phyloP scores from a whole-genome alignment of 2,888 invertebrate species.

The Nudaria mundana region DNA sequence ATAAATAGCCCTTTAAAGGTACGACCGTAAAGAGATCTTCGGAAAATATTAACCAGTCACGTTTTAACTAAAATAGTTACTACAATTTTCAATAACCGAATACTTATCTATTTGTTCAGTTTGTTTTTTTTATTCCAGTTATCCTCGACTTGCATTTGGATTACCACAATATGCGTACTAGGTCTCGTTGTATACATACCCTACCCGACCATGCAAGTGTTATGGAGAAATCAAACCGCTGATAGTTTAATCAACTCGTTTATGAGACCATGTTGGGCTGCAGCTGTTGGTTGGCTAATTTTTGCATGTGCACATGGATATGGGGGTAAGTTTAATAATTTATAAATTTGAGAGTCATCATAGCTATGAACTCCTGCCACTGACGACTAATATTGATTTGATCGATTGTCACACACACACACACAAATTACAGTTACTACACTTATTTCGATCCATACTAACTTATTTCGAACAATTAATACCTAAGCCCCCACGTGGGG shows the following conservation, averaged over 20 bases:
- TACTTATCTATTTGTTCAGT: no score
- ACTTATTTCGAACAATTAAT: no score
- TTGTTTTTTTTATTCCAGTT: conserved; percentile 28
- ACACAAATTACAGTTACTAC: no score
- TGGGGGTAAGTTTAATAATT: conserved; percentile 30
- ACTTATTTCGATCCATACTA: no score
- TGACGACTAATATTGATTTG: no score
- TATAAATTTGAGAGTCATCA: not conserved
- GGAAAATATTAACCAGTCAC: no score
- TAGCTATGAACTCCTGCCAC: not conserved
- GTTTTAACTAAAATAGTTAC: no score
- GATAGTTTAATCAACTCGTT: conserved; percentile 59
- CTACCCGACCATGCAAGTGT: conserved; percentile 43
- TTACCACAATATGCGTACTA: conserved; percentile 23
- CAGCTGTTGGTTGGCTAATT: conserved; percentile 68
- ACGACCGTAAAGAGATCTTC: no score
- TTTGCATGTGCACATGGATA: conserved; percentile 69
- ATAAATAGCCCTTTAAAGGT: no score
- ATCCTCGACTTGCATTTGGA: conserved; percentile 33
- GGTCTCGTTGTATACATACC: conserved; percentile 32
- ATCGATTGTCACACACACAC: no score
- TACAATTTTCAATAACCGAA: no score
- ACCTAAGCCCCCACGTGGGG: no score
- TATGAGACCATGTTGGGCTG: conserved; percentile 64
- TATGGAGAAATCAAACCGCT: conserved; percentile 51